Conservation (phyloP, 2,113 vertebrate species). For the Gambusia holbrooki region DNA sequence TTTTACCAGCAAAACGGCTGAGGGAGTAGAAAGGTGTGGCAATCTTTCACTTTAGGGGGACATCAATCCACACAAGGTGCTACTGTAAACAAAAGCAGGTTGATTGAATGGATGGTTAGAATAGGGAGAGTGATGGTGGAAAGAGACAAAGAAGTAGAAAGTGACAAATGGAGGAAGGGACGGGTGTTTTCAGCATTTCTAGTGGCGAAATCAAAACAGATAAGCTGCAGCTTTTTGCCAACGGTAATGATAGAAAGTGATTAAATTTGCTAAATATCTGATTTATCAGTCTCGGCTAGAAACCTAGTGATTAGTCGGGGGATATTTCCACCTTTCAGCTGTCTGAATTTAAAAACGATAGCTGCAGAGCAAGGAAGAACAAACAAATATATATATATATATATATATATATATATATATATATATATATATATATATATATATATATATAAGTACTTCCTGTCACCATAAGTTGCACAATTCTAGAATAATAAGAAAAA, state of each 20-base stretch:
- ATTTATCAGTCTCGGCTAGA: not conserved
- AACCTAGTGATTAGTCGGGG: not conserved
- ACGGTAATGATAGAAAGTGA: not conserved
- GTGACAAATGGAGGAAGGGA: not conserved
- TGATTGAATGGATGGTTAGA: constrained; percentile 33
- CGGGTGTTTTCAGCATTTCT: not conserved
- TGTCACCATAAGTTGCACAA: no score
- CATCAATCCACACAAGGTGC: constrained; percentile 45
- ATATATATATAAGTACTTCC: no score
- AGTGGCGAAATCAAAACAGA: no score
- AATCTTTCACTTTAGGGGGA: constrained; percentile 12
- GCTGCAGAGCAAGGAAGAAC: not conserved
- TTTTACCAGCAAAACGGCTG: constrained; percentile 46
- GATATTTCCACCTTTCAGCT: not conserved
- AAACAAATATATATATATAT: no score
- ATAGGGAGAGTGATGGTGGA: constrained; percentile 16
- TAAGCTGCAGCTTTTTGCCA: not conserved
- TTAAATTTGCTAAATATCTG: not conserved
- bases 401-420: no score
- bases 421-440: no score
- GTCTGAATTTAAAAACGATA: not conserved
- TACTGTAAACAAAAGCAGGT: constrained; percentile 30
- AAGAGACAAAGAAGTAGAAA: not conserved
- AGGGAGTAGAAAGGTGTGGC: constrained; percentile 36
- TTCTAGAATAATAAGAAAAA: not conserved